These are phyloP conservation scores for Homarus gammarus DNA, from an alignment of 2,888 invertebrate genomes.

Conservation along the genomic window DNA sequence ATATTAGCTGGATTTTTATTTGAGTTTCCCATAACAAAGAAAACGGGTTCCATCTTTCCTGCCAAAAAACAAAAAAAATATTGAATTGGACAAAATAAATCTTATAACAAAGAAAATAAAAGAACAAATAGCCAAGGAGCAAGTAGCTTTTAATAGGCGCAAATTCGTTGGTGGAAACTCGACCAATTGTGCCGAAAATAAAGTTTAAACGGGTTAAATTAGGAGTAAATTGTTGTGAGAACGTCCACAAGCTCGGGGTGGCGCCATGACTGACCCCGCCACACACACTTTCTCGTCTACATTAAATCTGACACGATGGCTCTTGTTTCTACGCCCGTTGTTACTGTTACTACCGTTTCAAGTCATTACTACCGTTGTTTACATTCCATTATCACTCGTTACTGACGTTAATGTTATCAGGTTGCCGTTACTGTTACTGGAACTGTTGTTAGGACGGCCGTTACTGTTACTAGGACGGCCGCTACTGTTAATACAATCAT, in stretches of 20 bases:
- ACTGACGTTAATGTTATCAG: background rate
- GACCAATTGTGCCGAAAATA: slow-evolving; percentile 3
- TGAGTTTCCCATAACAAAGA: too few species aligned
- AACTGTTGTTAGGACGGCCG: background rate
- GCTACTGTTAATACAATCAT: background rate
- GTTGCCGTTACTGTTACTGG: background rate
- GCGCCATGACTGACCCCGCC: background rate
- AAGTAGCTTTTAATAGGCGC: too few species aligned
- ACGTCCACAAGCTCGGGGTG: background rate
- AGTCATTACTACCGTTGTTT: too few species aligned
- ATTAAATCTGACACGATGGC: too few species aligned
- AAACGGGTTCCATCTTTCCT: too few species aligned
- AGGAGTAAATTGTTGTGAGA: slow-evolving; percentile 9
- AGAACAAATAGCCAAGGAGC: too few species aligned
- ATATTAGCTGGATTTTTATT: too few species aligned
- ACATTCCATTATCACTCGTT: background rate
- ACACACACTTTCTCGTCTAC: background rate
- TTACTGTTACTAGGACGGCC: background rate
- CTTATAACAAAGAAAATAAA: too few species aligned
- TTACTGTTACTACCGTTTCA: too few species aligned
- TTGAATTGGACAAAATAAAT: too few species aligned
- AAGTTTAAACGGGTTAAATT: background rate
- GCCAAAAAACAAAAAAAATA: too few species aligned
- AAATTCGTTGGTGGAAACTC: slow-evolving; percentile 5
- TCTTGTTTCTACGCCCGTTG: too few species aligned